These are phyloP conservation scores for Oligia latruncula DNA, from an alignment of 2,888 invertebrate genomes.

Conservation along the genomic window DNA sequence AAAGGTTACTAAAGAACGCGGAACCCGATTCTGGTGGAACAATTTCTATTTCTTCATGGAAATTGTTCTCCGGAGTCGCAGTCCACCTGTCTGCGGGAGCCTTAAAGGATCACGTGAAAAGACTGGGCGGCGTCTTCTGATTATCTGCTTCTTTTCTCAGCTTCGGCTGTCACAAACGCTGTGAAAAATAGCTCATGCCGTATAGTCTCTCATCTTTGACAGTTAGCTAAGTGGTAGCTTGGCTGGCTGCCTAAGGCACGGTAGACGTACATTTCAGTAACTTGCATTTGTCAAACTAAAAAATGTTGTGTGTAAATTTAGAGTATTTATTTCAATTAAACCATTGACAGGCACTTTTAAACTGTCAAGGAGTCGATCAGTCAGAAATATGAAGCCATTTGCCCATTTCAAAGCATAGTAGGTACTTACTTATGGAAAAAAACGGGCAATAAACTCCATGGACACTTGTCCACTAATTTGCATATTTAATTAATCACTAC, in stretches of 20 bases:
- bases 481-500: not conserved
- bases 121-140: not conserved
- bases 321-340: not conserved
- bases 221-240: not conserved
- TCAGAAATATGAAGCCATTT: not conserved
- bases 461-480: not conserved
- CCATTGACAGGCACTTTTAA: too few species aligned
- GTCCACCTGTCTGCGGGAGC: not conserved
- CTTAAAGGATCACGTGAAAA: not conserved
- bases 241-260: not conserved
- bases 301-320: too few species aligned
- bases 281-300: not conserved
- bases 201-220: not conserved
- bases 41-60: not conserved
- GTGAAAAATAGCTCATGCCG: not conserved
- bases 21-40: not conserved
- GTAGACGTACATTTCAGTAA: not conserved
- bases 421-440: not conserved
- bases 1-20: too few species aligned
- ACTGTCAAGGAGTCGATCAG: not conserved
- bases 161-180: not conserved
- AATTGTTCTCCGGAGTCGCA: not conserved
- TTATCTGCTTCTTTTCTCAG: not conserved
- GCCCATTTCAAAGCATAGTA: not conserved
- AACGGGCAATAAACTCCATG: not conserved